Base-by-base conservation (phyloP, 2,888 invertebrate genomes). In the Strigamia crassipes region DNA sequence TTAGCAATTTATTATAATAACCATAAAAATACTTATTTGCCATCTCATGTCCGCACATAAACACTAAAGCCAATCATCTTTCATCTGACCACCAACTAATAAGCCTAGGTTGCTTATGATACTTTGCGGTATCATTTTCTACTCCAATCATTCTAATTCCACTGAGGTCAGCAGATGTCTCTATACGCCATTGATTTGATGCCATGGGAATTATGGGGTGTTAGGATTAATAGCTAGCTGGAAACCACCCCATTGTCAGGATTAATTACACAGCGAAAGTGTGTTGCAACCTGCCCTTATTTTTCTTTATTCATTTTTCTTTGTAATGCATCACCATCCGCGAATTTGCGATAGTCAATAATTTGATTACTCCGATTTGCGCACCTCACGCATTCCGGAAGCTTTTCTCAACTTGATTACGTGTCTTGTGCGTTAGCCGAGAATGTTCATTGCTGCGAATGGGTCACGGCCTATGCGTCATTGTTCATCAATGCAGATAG, bases 91-190 rank as follows among this genome's bases (percentile, higher is more conserved):
- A 73, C 73, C 27, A 73, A 73, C 73, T 73, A 73, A 73, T 73
- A 73, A 73, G 73, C 73, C 73, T 31, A 27, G 73, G 31, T 27
- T 73, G 73, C 73, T 73, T 73, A 31, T 73, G 73, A 73, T 73
- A 73, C 73, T 73, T 73, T 73, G 73, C n/a, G 73, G 73, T 31
- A 73, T 73, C 73, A 73, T 73, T 73, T 73, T 73, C 73, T 73
- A 73, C 73, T 73, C 73, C 73, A 73, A 73, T 73, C 27, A 73
- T 73, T 73, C 73, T 73, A 73, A 73, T 73, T 73, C 73, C 73
- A 73, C 73, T 31, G 73, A 73, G 73, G 73, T 73, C 73, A 73
- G 27, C 15, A 73, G 73, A 73, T 73, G 73, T 73, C 73, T 73
- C 73, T 73, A 73, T 73, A 27, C 73, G 31, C 73, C 73, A 31